phyloP scores from a whole-genome alignment of 2,888 invertebrate species.

The Sarcophaga caerulescens region DNA sequence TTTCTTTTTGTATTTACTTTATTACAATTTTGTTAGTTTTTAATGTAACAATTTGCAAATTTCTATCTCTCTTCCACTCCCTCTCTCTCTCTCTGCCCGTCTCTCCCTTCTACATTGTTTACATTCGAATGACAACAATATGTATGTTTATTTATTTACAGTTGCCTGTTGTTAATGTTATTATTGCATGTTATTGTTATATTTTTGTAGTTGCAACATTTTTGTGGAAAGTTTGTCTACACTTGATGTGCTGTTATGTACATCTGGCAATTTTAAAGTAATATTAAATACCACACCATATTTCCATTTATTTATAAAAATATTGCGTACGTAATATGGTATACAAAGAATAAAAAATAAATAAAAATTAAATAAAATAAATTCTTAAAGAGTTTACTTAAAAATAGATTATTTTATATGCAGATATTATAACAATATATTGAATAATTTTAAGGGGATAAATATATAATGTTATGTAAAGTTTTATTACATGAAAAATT shows the following conservation, averaged over 20 bases:
- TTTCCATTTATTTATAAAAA: constrained; percentile 3
- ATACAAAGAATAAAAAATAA: no score
- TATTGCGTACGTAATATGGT: background rate
- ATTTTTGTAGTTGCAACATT: constrained; percentile 1
- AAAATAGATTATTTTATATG: no score
- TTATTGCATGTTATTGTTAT: background rate
- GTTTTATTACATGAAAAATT: no score
- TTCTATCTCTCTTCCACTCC: background rate
- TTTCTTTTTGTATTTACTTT: background rate
- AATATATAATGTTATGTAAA: no score
- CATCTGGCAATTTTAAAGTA: constrained; percentile 42
- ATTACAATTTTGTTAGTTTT: constrained; percentile 21
- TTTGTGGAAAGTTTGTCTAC: constrained; percentile 14
- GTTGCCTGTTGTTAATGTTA: background rate
- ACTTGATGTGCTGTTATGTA: constrained; percentile 1
- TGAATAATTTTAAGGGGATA: no score
- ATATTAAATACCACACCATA: constrained; percentile 36
- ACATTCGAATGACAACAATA: background rate
- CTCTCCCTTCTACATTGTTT: background rate
- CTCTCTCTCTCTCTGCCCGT: no score
- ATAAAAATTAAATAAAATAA: no score
- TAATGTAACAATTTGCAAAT: background rate
- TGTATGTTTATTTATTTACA: background rate
- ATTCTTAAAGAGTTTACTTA: no score
- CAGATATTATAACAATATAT: no score